phyloP scores from a whole-genome alignment of 2,797 vertebrate species.

The Trichosurus vulpecula region DNA sequence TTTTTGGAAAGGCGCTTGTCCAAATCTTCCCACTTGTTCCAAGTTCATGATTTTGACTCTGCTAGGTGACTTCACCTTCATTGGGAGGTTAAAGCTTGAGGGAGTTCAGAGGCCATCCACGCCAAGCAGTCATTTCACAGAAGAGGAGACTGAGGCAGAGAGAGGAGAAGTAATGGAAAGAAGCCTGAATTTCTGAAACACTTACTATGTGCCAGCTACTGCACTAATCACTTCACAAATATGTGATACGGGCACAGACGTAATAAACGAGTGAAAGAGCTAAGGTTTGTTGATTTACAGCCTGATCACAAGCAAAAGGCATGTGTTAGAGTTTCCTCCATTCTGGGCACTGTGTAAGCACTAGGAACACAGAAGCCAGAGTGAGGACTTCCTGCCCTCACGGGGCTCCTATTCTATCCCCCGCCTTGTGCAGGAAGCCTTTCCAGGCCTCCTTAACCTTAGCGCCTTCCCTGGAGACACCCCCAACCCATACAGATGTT shows the following conservation, averaged over 20 bases:
- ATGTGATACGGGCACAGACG: too few species aligned
- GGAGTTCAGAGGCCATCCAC: neutral
- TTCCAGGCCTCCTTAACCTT: neutral
- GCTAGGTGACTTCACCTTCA: neutral
- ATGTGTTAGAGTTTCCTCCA: too few species aligned
- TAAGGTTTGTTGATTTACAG: neutral
- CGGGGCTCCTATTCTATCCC: neutral
- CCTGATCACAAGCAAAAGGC: neutral
- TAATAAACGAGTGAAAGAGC: too few species aligned
- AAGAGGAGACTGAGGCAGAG: neutral
- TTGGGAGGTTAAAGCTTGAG: neutral
- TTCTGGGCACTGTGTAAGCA: too few species aligned
- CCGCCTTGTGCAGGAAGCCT: neutral
- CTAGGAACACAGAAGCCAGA: too few species aligned
- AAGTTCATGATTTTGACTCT: neutral
- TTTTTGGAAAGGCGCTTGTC: constrained; percentile 12
- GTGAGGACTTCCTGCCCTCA: too few species aligned
- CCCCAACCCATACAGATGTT: neutral
- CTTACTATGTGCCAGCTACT: neutral
- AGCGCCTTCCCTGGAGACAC: neutral
- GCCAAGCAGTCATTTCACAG: neutral
- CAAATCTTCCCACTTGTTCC: neutral
- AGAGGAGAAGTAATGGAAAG: neutral
- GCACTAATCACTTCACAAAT: neutral
- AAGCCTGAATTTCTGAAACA: neutral